Conservation (phyloP, 2,113 vertebrate species). For the Cercopithecus mona region DNA sequence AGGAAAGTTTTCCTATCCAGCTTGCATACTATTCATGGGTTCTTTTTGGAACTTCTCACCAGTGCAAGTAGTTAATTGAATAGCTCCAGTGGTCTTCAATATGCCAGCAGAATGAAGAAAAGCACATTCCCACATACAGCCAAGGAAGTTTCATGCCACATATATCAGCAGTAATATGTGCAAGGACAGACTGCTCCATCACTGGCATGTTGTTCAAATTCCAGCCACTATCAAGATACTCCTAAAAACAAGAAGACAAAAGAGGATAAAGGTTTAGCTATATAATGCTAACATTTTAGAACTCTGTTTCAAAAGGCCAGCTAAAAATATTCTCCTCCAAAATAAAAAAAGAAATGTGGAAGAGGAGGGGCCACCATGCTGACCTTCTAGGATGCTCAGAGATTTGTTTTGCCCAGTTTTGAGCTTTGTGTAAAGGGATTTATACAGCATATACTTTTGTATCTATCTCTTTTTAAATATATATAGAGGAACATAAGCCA, state of each 20-base stretch:
- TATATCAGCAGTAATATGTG: conserved; percentile 98
- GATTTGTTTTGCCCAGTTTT: neutral
- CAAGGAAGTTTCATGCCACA: conserved; percentile 99
- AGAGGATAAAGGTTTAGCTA: neutral
- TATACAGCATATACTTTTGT: neutral
- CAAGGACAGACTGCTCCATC: conserved; percentile 97
- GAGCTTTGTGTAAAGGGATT: neutral
- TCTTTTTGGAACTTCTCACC: conserved; percentile 84
- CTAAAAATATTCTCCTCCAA: neutral
- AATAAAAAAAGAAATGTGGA: neutral
- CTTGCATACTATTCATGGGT: neutral
- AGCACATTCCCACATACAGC: conserved; percentile 99
- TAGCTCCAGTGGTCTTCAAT: conserved; percentile 99
- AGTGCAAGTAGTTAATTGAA: conserved; percentile 99
- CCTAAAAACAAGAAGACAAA: conserved; percentile 83
- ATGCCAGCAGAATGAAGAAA: conserved; percentile 99
- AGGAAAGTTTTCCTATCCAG: neutral
- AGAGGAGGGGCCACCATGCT: neutral
- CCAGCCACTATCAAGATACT: conserved; percentile 97
- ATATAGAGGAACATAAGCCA: neutral
- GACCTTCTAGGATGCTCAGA: neutral
- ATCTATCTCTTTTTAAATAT: neutral
- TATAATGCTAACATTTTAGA: neutral
- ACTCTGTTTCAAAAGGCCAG: neutral
- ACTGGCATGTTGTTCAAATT: conserved; percentile 99